These are phyloP conservation scores for Lophura swinhoii DNA, from an alignment of 2,797 vertebrate genomes.

Conservation along the genomic window DNA sequence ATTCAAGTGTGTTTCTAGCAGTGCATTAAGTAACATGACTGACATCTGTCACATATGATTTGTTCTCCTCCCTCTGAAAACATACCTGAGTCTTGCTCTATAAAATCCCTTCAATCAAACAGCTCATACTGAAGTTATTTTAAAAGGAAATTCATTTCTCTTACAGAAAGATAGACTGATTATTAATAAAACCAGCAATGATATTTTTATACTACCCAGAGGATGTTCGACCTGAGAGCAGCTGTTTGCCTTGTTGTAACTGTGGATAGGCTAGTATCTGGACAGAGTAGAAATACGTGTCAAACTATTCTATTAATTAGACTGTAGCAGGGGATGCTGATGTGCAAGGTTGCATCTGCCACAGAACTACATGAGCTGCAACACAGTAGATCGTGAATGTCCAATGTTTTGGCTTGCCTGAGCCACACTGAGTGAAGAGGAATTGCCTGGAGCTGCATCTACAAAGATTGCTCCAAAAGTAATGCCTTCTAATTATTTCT, in stretches of 20 bases:
- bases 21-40: slow-evolving; percentile 41
- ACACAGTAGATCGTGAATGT: not conserved
- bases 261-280: not conserved
- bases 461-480: no score
- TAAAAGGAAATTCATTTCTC: slow-evolving; percentile 14
- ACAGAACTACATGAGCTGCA: not conserved
- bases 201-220: not conserved
- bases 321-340: not conserved
- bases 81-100: slow-evolving; percentile 2
- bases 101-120: slow-evolving; percentile 46
- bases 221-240: not conserved
- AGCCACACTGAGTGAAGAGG: no score
- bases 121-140: not conserved
- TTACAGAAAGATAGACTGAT: not conserved
- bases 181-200: not conserved
- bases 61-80: slow-evolving; percentile 50
- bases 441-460: no score
- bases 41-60: slow-evolving; percentile 16
- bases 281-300: not conserved
- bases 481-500: no score
- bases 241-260: not conserved
- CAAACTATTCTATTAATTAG: not conserved
- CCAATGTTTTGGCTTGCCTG: no score
- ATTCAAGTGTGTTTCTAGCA: slow-evolving; percentile 23
- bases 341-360: not conserved